These are phyloP conservation scores for cat (Felis catus) DNA, from an alignment of 2,113 vertebrate genomes.

Conservation along the genomic window F.catus_Fca126_mat1.0 CM031416.1:22356001-22356500, in stretches of 20 bases:
- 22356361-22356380: background rate
- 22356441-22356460: background rate
- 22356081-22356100: background rate
- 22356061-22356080: background rate
- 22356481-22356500: background rate
- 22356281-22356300: too few relatives aligned
- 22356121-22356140: background rate
- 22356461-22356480: background rate
- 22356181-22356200: background rate
- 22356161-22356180: background rate
- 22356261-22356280: background rate
- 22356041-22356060: background rate
- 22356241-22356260: background rate
- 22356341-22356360: background rate
- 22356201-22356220: background rate
- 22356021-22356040: constrained; percentile 39
- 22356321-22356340: background rate
- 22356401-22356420: background rate
- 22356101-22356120: background rate
- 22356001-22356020: background rate
- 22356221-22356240: background rate
- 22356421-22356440: background rate
- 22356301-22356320: background rate
- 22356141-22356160: background rate
- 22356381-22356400: background rate